Base-by-base conservation (phyloP, 2,797 vertebrate species). In the Spizella passerina region DNA sequence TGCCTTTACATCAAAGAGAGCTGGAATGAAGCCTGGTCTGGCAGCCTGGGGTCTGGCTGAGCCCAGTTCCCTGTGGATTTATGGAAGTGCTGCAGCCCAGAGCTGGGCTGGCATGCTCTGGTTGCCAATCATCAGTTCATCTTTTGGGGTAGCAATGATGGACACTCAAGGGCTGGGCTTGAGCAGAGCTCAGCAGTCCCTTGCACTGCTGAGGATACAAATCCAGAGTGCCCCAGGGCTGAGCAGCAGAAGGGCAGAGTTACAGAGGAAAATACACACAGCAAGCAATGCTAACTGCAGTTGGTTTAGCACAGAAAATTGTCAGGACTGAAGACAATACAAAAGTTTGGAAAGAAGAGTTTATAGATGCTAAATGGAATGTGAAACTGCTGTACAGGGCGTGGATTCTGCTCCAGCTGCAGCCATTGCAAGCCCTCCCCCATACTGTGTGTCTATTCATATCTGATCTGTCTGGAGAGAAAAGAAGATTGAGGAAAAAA, bases 1-100 rank as follows among this genome's bases (percentile, higher is more conserved):
- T n/a, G 79, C 80, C 78, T 91, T 65, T 17, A 87, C 70, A 88
- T 94, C 91, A 96, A 93, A 93, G 79, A 39, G 26, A 71, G 53
- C 49, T 56, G 44, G 34, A 78, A 49, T 53, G 21, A 56, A 44
- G 56, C 59, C 77, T 79, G 66, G 20, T 56, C 73, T 79, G 77
- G 87, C 77, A 90, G 69, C 38, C 65, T 75, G 41, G 43, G 60
- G 53, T 71, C 76, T 88, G 77, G 24, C 65, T n/a, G 38, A 76
- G 69, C 34, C 59, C 36, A 59, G 84, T 0, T 70, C 47, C 53
- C 18, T 65, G 65, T n/a, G 55, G 82, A 75, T 91, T 94, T 89
- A 61, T 8, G 38, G 0, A 2, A 86, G 43, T 14, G 44, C 72
- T 59, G 8, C 57, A 70, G 26, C 64, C 47, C 65, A 84, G 52